Percentiles rank a stretch among this genome's conserved stretches.
Evolutionary conservation across 2,113 vertebrate species (phyloP).

Genomic region (Amblyopsis rosae): DNA sequence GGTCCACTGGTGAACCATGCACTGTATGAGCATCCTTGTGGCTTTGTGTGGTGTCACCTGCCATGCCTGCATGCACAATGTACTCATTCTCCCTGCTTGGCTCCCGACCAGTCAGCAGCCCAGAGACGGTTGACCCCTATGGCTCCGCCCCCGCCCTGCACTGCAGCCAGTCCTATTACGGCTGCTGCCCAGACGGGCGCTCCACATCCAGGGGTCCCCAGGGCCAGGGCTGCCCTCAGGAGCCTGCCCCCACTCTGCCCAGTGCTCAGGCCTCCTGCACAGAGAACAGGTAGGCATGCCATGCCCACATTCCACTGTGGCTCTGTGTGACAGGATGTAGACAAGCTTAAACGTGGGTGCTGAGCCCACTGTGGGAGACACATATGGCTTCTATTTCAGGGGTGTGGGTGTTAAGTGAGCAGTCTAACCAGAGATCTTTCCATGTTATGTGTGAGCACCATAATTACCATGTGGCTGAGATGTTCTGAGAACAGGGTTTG

Average conservation of each 20-base stretch:
- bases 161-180: constrained; percentile 64
- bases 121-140: constrained; percentile 51
- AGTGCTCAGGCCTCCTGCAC: constrained; percentile 42
- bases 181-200: constrained; percentile 66
- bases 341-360: too few species aligned
- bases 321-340: not conserved
- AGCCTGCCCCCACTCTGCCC: not conserved
- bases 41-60: constrained; percentile 1
- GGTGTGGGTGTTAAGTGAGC: constrained; percentile 11
- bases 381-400: not conserved
- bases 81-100: not conserved
- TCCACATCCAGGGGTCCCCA: constrained; percentile 47
- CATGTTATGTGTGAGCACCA: not conserved
- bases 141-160: constrained; percentile 48
- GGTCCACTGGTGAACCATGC: too few species aligned
- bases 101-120: constrained; percentile 33
- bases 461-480: not conserved
- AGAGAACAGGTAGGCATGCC: constrained; percentile 58
- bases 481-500: constrained; percentile 1
- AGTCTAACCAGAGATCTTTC: not conserved
- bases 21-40: not conserved
- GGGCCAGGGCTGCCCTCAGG: constrained; percentile 50
- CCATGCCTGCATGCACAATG: constrained; percentile 6
- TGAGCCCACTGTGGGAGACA: not conserved
- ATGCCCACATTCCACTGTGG: constrained; percentile 14